phyloP scores from a whole-genome alignment of 2,797 vertebrate genomes.

The Gymnodraco acuticeps region DNA sequence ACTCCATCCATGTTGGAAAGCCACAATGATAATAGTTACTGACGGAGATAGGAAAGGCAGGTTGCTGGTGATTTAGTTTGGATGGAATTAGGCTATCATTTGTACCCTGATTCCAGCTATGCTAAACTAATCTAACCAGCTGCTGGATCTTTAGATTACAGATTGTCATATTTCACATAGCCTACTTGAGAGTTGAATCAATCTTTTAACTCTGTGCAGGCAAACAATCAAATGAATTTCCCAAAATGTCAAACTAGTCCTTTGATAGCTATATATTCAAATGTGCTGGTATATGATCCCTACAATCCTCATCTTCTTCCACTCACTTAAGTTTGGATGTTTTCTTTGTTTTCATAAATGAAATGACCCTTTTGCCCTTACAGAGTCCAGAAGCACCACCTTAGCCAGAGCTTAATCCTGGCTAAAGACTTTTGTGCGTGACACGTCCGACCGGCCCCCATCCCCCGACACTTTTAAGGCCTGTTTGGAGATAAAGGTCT shows the following conservation, averaged over 20 bases:
- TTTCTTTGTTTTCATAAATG: slow-evolving; percentile 26
- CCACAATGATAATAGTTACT: background rate
- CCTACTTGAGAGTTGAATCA: no score
- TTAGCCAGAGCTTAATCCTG: slow-evolving; percentile 39
- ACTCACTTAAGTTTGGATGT: background rate
- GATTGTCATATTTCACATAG: background rate
- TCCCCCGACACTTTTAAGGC: slow-evolving; percentile 16
- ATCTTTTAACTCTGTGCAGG: background rate
- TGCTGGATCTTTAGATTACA: background rate
- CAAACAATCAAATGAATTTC: background rate
- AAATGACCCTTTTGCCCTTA: slow-evolving; percentile 34
- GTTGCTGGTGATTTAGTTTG: background rate
- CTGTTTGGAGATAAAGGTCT: slow-evolving; percentile 63
- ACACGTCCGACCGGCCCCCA: slow-evolving; percentile 31
- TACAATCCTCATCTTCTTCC: background rate
- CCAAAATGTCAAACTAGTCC: background rate
- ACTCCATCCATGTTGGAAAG: no score
- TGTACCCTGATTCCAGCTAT: background rate
- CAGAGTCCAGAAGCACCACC: slow-evolving; percentile 18
- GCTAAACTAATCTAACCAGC: background rate
- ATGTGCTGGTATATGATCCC: background rate
- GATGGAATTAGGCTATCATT: background rate
- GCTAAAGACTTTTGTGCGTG: slow-evolving; percentile 37
- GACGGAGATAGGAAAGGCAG: background rate
- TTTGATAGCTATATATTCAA: background rate